Evolutionary conservation across 2,888 invertebrate genomes (phyloP).

Genomic region (Phyllotreta striolata): DNA sequence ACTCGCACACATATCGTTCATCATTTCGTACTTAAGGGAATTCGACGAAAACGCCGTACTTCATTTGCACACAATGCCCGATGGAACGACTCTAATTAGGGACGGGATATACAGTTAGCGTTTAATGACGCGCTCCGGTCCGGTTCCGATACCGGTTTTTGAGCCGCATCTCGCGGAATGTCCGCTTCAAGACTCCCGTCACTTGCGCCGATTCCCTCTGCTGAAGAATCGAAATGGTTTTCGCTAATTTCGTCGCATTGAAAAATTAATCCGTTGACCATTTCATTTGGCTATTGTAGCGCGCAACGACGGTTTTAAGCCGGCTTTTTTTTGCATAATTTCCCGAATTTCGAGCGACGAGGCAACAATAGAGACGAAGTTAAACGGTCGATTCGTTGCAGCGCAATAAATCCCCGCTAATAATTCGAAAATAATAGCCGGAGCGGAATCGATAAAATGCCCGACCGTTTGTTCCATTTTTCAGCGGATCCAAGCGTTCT

Average conservation of each 20-base stretch:
- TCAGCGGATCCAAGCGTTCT: conserved; percentile 11
- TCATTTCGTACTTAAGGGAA: conserved; percentile 45
- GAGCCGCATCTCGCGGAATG: conserved; percentile 17
- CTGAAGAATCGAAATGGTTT: no score
- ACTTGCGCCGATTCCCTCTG: no score
- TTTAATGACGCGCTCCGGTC: conserved; percentile 50
- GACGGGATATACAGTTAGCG: conserved; percentile 51
- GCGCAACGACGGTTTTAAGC: no score
- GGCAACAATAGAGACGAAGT: conserved; percentile 3
- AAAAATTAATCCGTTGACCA: no score
- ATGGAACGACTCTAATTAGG: conserved; percentile 53
- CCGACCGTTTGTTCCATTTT: conserved; percentile 14
- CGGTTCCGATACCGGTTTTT: conserved; percentile 38
- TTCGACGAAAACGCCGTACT: conserved; percentile 41
- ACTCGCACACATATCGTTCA: conserved; percentile 39
- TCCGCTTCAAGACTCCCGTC: conserved; percentile 1
- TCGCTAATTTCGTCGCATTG: no score
- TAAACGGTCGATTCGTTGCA: not conserved
- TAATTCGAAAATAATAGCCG: conserved; percentile 17
- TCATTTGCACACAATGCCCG: conserved; percentile 56
- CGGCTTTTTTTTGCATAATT: no score
- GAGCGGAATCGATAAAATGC: conserved; percentile 4
- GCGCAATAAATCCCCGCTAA: conserved; percentile 8
- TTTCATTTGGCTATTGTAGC: no score
- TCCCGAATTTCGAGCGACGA: conserved; percentile 1